A percentile compares a stretch with the other conserved stretches of the same genome.
Evolutionary conservation across 2,888 invertebrate genomes (phyloP).

Genomic region (Tetanocera ferruginea): DNA sequence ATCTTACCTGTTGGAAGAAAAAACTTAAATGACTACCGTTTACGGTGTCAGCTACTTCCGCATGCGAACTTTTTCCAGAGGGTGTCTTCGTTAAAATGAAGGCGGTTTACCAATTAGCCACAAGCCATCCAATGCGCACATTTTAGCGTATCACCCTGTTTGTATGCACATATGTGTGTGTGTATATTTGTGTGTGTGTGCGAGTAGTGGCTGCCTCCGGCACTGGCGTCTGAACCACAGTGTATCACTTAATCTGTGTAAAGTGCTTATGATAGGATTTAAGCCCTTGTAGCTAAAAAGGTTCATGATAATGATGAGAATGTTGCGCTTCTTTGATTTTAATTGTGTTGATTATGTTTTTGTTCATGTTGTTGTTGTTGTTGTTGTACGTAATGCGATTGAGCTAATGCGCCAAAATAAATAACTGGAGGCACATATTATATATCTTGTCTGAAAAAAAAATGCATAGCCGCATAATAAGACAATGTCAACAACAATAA

Average conservation of each 20-base stretch:
- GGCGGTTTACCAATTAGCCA: too few species aligned
- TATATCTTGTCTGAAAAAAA: neutral
- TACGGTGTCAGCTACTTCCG: too few species aligned
- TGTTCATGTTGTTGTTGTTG: neutral
- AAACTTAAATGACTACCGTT: too few species aligned
- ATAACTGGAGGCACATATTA: constrained; percentile 27
- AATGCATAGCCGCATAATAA: neutral
- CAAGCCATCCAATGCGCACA: too few species aligned
- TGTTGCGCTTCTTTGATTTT: neutral
- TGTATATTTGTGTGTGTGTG: too few species aligned
- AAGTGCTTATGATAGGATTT: neutral
- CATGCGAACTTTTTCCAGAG: too few species aligned
- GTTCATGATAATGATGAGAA: neutral
- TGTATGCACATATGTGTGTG: too few species aligned
- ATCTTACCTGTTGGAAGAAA: too few species aligned
- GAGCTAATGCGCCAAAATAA: constrained; percentile 35
- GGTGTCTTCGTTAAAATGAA: too few species aligned
- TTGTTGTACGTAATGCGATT: constrained; percentile 34
- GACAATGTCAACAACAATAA: neutral
- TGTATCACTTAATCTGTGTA: neutral
- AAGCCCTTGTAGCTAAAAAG: neutral
- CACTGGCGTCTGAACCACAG: neutral
- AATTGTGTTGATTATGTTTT: neutral
- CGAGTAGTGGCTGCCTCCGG: too few species aligned
- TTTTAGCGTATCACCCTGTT: too few species aligned